Evolutionary conservation across 2,797 vertebrate species (phyloP), one percentile per base, ranked within the genome.

Genomic region (Protosalanx chinensis): DNA sequence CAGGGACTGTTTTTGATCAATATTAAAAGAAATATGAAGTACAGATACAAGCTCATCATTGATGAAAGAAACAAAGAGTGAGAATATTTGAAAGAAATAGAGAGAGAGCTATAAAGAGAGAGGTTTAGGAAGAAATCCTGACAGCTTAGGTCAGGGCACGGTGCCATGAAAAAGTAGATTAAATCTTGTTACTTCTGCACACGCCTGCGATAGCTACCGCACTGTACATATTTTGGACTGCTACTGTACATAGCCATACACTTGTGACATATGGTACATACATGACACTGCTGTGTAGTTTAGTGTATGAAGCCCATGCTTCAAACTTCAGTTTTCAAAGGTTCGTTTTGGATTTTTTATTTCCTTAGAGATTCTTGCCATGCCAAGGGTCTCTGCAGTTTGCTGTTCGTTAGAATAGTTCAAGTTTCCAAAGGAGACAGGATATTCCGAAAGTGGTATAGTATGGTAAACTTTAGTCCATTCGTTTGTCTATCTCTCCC

Each of bases 161-260:
- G 13, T 35, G 61, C 30, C 61, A 27, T 23, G 33, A 33, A 73
- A 67, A 66, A 23, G 27, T n/a, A 72, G 69, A 77, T 76, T 70
- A 32, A 61, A 41, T 72, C 63, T 60, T 30, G 35, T 59, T 37
- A 61, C 71, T 76, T 65, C 30, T 41, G 66, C 67, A 76, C 65
- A 75, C 81, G 77, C 69, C 76, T 79, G 79, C 68, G 70, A 71
- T 61, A 41, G 70, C 70, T 70, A 53, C 66, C 70, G 58, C 75
- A 74, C 77, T 87, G 85, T 86, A 84, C 70, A 90, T 86, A 88
- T 30, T 37, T 71, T 72, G 71, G 68, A 84, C 33, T 30, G 16
- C 60, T 76, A 74, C 20, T 85, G 84, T 84, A 89, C 67, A 86
- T 81, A 86, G 23, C 12, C 71, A 15, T 64, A 75, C 56, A 64